These are phyloP conservation scores for Pherbina coryleti DNA, from an alignment of 2,888 invertebrate genomes.

Conservation along the genomic window DNA sequence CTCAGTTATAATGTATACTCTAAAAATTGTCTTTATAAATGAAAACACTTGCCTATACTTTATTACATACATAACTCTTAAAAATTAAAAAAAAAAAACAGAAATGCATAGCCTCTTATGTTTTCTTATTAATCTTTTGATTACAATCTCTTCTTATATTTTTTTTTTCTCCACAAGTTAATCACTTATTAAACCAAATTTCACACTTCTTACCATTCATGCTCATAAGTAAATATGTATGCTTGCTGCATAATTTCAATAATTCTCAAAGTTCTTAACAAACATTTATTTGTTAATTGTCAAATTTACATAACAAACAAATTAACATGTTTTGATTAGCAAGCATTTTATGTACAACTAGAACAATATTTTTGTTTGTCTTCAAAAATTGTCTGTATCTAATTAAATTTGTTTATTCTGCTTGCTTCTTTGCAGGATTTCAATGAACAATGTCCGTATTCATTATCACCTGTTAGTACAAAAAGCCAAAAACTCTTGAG, in stretches of 20 bases:
- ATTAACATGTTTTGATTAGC: not conserved
- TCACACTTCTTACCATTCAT: not conserved
- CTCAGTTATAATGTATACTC: too few species aligned
- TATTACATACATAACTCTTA: too few species aligned
- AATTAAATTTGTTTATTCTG: slow-evolving; percentile 31
- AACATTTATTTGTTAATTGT: slow-evolving; percentile 22
- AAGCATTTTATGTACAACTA: slow-evolving; percentile 17
- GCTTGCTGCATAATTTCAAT: too few species aligned
- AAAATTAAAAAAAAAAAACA: too few species aligned
- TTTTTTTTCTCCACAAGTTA: too few species aligned
- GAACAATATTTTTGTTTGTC: slow-evolving; percentile 21
- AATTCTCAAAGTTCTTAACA: slow-evolving; percentile 10
- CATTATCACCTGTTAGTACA: slow-evolving; percentile 93
- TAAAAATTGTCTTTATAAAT: too few species aligned
- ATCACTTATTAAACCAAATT: not conserved
- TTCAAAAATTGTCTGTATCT: slow-evolving; percentile 14
- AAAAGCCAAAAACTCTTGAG: slow-evolving; percentile 94
- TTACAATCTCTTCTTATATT: too few species aligned
- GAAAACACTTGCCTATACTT: too few species aligned
- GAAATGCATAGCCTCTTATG: too few species aligned
- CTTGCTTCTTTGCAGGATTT: slow-evolving; percentile 75
- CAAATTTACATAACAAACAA: slow-evolving; percentile 6
- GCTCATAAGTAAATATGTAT: not conserved
- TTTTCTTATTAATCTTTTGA: too few species aligned
- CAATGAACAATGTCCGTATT: slow-evolving; percentile 89